These are phyloP conservation scores for Leptestheria dahalacensis DNA, from an alignment of 1,140 invertebrate species.

Conservation along the genomic window DNA sequence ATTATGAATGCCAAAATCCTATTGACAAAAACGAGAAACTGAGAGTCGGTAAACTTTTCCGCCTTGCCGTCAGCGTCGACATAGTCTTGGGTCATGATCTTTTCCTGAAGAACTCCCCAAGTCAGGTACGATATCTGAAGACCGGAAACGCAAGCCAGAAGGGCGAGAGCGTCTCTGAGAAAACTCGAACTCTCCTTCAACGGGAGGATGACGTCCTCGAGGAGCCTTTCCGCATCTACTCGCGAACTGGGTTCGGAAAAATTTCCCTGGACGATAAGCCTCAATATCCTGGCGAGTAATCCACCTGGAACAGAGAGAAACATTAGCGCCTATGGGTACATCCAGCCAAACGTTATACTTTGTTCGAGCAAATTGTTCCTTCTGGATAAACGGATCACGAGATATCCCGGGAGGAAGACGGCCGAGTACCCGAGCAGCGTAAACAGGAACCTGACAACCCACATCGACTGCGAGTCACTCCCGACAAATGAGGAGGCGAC, in stretches of 20 bases:
- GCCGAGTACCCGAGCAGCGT: constrained; percentile 82
- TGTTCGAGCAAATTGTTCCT: constrained; percentile 63
- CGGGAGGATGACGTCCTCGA: neutral
- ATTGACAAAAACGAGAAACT: constrained; percentile 91
- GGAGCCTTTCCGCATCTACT: neutral
- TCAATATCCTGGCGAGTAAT: constrained; percentile 40
- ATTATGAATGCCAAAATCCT: constrained; percentile 67
- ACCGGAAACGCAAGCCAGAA: constrained; percentile 69
- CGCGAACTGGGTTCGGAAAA: constrained; percentile 3
- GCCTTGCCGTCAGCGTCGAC: constrained; percentile 38
- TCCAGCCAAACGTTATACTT: constrained; percentile 20
- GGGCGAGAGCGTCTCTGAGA: constrained; percentile 18
- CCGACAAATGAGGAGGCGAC: neutral
- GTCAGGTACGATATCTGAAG: constrained; percentile 79
- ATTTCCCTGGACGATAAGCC: constrained; percentile 15
- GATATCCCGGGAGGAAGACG: constrained; percentile 66
- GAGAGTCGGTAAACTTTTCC: constrained; percentile 73
- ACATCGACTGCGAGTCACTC: neutral
- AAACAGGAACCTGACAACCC: constrained; percentile 38
- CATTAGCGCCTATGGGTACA: neutral
- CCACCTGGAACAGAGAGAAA: neutral
- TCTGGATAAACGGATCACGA: constrained; percentile 69
- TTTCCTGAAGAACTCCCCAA: constrained; percentile 89
- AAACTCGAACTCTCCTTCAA: neutral
- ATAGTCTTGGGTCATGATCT: constrained; percentile 76